Evolutionary conservation across 2,888 invertebrate genomes (phyloP).

Genomic region (Mythimna pallens): DNA sequence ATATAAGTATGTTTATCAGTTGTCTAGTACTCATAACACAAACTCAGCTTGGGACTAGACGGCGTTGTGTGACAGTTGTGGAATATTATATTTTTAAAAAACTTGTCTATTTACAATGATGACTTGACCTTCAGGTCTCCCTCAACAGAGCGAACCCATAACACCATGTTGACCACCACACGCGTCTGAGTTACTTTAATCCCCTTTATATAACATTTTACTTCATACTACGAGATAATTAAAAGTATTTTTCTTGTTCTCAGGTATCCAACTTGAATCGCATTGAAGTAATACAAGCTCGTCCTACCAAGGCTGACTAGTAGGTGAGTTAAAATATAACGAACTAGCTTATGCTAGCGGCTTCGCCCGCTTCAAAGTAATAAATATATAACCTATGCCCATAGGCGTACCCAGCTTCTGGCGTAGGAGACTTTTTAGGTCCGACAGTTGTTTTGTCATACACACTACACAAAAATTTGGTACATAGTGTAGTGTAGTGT

Average conservation of each 20-base stretch:
- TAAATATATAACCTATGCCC: no score
- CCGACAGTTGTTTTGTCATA: no score
- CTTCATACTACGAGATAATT: neutral
- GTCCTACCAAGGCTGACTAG: neutral
- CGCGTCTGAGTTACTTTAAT: constrained; percentile 73
- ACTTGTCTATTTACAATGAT: constrained; percentile 71
- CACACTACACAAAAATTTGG: no score
- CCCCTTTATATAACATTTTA: neutral
- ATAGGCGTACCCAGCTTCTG: no score
- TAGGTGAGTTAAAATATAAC: constrained; percentile 14
- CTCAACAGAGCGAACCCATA: constrained; percentile 87
- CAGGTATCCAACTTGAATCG: neutral
- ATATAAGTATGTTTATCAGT: no score
- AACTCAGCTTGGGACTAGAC: no score
- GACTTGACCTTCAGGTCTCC: constrained; percentile 88
- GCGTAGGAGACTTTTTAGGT: no score
- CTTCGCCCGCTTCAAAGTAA: no score
- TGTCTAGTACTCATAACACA: no score
- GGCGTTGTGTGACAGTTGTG: no score
- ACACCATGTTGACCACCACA: constrained; percentile 80
- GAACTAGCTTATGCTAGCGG: neutral
- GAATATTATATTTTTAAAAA: no score
- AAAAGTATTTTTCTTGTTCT: neutral
- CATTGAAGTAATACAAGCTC: neutral
- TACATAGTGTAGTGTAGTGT: no score